Evolutionary conservation across 1,140 invertebrate genomes (phyloP), one percentile per base, ranked within the genome.

Genomic region (Chlorops oryzae): DNA sequence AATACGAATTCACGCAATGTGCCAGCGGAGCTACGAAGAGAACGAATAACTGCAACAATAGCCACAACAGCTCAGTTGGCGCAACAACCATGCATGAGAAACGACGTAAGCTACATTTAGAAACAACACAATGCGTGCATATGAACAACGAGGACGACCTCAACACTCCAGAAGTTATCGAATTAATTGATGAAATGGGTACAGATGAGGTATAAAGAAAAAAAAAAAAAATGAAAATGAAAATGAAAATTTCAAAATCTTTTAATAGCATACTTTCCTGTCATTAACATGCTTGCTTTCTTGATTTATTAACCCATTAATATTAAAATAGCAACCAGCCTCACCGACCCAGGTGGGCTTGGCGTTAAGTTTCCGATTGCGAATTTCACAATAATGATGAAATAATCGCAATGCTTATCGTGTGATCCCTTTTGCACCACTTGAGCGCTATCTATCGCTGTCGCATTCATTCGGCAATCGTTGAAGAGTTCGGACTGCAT

Each of bases 261-360:
- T 47, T 5, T 12, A 2, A 27, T 15, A 0, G 17, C 13, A 10
- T 42, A 13, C 23, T 1, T 25, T 18, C 5, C 22, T 18, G 10
- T 13, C 10, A 55, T n/a, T n/a, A n/a, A n/a, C n/a, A n/a, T n/a
- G n/a, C n/a, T n/a, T n/a, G n/a, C n/a, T n/a, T n/a, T n/a, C n/a
- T n/a, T n/a, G n/a, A n/a, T n/a, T n/a, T n/a, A n/a, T n/a, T n/a
- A n/a, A n/a, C n/a, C n/a, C n/a, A n/a, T n/a, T n/a, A n/a, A n/a
- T n/a, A 54, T n/a, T 39, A 20, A 23, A 43, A 23, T 12, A 40
- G 7, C 32, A 52, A 34, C 46, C 47, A 13, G 25, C n/a, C n/a
- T n/a, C n/a, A n/a, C n/a, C n/a, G n/a, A n/a, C n/a, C n/a, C n/a
- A n/a, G n/a, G n/a, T n/a, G n/a, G n/a, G n/a, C n/a, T n/a, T n/a